Base-by-base conservation (phyloP, 2,113 vertebrate genomes). In the Progne subis region DNA sequence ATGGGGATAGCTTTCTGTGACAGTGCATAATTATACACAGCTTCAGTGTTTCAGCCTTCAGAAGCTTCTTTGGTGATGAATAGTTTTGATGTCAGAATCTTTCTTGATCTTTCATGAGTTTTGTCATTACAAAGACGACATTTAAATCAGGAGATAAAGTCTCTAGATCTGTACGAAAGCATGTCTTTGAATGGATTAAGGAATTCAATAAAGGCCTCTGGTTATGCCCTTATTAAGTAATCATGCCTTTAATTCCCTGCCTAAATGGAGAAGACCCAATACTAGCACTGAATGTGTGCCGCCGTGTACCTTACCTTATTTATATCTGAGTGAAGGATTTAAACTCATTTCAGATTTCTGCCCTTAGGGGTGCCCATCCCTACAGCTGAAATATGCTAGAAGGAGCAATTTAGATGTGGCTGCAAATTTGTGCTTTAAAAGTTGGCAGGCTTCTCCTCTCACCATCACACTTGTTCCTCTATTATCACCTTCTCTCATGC, bases 11-110 rank as follows among this genome's bases (percentile, higher is more conserved):
- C 34, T 87, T 94, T 43, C 77, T 90, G 77, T 92, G 47, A 57
- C 64, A 85, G 43, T 71, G 68, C 76, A 83, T 95, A 96, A 96
- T 93, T 85, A 86, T 65, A 87, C 64, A 82, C 20, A 50, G 79
- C 71, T 96, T 96, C 85, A 95, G 60, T 86, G 52, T 91, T 90
- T 94, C 83, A 96, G 85, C 60, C 82, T 93, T 96, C 90, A 96
- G 82, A 96, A 95, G 95, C 79, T 83, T 96, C 82, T 93, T n/a
- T 60, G 82, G 92, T 90, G 90, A 69, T 82, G 80, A 92, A 92
- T 64, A 96, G 88, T 97, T 98, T 94, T 95, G 72, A 88, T 95
- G 96, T 95, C 94, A 97, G 93, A 97, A 92, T 96, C 83, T 96
- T 88, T 96, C 94, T 94, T 95, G 93, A 96, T 97, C 85, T 97